Percentiles rank a stretch among this genome's conserved stretches.
phyloP scores from a whole-genome alignment of 2,888 invertebrate genomes.

The Gymnosoma rotundatum region DNA sequence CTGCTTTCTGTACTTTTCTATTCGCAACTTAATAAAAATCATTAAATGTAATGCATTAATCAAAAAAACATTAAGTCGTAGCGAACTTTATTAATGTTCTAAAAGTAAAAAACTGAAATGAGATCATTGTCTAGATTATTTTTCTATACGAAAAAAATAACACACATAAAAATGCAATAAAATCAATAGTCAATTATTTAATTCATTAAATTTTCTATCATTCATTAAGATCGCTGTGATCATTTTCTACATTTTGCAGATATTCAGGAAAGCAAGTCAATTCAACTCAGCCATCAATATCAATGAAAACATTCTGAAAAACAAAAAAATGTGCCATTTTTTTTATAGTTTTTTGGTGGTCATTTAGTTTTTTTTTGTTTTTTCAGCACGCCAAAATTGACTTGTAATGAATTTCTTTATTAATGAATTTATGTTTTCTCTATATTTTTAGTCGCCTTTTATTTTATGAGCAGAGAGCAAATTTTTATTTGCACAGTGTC shows the following conservation, averaged over 20 bases:
- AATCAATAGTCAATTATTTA: conserved; percentile 43
- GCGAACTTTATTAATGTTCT: not conserved
- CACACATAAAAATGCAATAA: conserved; percentile 25
- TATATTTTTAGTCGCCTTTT: not conserved
- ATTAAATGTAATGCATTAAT: not conserved
- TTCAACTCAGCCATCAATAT: conserved; percentile 42
- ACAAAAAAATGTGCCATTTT: not conserved
- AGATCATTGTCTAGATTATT: conserved; percentile 44
- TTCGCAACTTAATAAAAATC: no score
- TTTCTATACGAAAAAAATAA: conserved; percentile 41
- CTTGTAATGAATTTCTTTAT: conserved; percentile 45
- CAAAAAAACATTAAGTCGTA: not conserved
- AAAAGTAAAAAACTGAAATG: conserved; percentile 16
- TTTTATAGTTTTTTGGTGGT: conserved; percentile 19
- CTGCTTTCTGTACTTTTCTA: no score
- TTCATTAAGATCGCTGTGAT: conserved; percentile 33
- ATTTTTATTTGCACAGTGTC: conserved; percentile 31
- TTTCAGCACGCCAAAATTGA: conserved; percentile 33
- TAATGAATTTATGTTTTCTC: conserved; percentile 52
- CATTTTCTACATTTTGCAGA: not conserved
- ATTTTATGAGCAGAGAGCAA: not conserved
- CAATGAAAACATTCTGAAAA: conserved; percentile 21
- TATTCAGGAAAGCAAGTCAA: not conserved
- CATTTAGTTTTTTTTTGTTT: not conserved
- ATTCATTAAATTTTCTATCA: conserved; percentile 29